These are phyloP conservation scores for Anolis carolinensis DNA, from an alignment of 2,113 vertebrate species.

Conservation along the genomic window DNA sequence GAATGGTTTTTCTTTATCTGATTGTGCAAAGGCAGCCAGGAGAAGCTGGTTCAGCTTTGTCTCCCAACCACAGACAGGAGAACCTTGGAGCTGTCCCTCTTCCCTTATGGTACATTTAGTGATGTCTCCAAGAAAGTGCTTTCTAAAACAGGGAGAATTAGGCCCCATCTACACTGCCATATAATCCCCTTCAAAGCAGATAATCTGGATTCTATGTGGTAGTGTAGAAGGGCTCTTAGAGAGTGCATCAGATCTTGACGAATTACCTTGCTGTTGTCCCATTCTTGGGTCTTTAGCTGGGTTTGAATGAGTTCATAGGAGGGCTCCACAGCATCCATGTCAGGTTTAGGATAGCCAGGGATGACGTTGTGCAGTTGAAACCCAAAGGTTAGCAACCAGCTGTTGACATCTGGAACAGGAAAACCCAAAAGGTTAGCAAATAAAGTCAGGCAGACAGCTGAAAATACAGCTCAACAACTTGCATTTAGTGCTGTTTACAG, in stretches of 20 bases:
- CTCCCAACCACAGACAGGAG: too few relatives aligned
- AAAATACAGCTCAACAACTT: not conserved
- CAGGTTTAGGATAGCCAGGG: slow-evolving; percentile 92
- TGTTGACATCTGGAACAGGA: slow-evolving; percentile 91
- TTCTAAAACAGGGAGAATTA: too few relatives aligned
- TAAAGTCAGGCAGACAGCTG: not conserved
- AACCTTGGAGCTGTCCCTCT: not conserved
- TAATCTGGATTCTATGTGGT: too few relatives aligned
- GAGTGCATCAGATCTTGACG: not conserved
- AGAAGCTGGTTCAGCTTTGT: too few relatives aligned
- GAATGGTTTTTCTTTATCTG: too few relatives aligned
- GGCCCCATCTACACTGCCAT: too few relatives aligned
- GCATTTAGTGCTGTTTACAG: not conserved
- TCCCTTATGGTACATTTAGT: too few relatives aligned
- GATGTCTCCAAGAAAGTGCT: too few relatives aligned
- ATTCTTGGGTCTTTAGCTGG: slow-evolving; percentile 96
- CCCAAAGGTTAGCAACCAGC: slow-evolving; percentile 97
- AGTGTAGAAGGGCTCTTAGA: too few relatives aligned
- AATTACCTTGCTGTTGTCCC: slow-evolving; percentile 96
- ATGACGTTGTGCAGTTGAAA: slow-evolving; percentile 99
- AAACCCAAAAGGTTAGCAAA: slow-evolving; percentile 32
- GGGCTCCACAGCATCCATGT: slow-evolving; percentile 87
- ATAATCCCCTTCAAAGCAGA: too few relatives aligned
- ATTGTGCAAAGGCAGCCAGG: too few relatives aligned
- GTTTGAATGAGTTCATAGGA: slow-evolving; percentile 93